Evolutionary conservation across 2,113 vertebrate species (phyloP), one percentile per base, ranked within the genome.

Genomic region (Halcyon malimbica): DNA sequence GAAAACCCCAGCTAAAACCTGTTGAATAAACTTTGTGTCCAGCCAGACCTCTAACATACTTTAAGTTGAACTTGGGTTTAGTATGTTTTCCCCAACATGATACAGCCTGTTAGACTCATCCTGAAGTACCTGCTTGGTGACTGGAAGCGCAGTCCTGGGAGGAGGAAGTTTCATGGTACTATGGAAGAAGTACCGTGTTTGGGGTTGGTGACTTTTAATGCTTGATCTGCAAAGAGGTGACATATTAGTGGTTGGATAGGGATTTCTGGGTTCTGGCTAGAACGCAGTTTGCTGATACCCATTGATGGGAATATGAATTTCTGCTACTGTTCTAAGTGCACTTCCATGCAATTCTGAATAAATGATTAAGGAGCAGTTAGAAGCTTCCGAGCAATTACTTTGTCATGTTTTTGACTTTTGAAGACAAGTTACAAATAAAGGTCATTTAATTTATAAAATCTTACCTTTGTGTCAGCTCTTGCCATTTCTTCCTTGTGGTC

Each of bases 271-370:
- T 41, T 70, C 80, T 79, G 70, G 69, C 28, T 64, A 21, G 74
- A 60, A 46, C 1, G 1, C 81, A 35, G 29, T 76, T 90, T 91
- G 80, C 67, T 92, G 73, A 51, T 90, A 24, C 53, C 41, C 63
- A 12, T 35, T 63, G 89, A 84, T 83, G n/a, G n/a, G 80, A 82
- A 53, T 65, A 78, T 68, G 20, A 74, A 41, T 82, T 62, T 62
- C 89, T 95, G 94, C 85, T 96, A 87, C 88, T 97, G 67, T 96
- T 97, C 78, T 97, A 98, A 98, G 97, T 98, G 97, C 97, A 98
- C 98, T 98, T 98, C 97, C 96, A 95, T 94, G 95, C 93, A 84
- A 96, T 97, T 98, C 96, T 96, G 94, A 85, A 78, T 75, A 94
- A 91, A 91, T 50, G 53, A 96, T 96, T 93, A 93, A 96, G 96